These are phyloP conservation scores for Hybognathus amarus DNA, from an alignment of 2,797 vertebrate genomes.

Conservation along the genomic window DNA sequence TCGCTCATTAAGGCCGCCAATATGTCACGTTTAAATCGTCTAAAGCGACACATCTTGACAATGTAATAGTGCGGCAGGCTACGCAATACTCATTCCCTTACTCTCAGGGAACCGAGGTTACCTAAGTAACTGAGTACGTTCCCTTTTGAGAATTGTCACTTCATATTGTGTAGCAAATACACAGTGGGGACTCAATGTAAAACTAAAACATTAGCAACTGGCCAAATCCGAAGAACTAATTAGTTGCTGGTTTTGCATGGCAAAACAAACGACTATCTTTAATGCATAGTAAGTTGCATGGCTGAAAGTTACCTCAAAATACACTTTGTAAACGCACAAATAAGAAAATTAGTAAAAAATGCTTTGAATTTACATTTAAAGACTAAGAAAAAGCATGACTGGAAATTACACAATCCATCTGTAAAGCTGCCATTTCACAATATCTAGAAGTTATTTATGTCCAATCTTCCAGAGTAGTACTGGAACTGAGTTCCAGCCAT, in stretches of 20 bases:
- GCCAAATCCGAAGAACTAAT: slow-evolving; percentile 37
- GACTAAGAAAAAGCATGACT: neutral
- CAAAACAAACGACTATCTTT: slow-evolving; percentile 10
- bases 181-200: too few relatives aligned
- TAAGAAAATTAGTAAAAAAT: neutral
- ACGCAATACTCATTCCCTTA: too few relatives aligned
- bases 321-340: neutral
- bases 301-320: neutral
- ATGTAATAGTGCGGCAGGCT: too few relatives aligned
- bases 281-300: neutral
- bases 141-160: too few relatives aligned
- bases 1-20: too few relatives aligned
- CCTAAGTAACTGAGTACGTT: too few relatives aligned
- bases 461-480: neutral
- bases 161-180: too few relatives aligned
- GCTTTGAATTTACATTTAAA: neutral
- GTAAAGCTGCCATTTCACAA: neutral
- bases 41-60: too few relatives aligned
- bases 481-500: neutral
- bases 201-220: too few relatives aligned
- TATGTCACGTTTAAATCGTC: too few relatives aligned
- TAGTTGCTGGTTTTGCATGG: slow-evolving; percentile 44
- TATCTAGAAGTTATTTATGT: neutral
- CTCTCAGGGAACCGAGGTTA: too few relatives aligned
- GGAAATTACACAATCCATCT: neutral